A percentile compares a stretch with the other conserved stretches of the same genome.
Evolutionary conservation across 2,888 invertebrate species (phyloP).

Genomic region (Tribolium freemani): DNA sequence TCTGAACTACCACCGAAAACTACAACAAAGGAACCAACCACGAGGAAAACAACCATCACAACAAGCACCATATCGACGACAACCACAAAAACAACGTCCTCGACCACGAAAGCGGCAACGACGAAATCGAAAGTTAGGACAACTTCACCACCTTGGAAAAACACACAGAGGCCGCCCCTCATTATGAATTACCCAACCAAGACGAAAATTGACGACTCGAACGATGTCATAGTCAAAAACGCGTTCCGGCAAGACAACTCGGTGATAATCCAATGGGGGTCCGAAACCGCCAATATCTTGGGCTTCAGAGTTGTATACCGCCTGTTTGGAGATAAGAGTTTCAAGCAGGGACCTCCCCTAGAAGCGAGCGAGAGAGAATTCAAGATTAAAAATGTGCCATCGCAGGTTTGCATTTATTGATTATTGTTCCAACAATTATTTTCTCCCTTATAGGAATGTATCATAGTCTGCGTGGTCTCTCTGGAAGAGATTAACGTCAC

Average conservation of each 20-base stretch:
- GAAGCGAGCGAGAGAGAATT: slow-evolving; percentile 93
- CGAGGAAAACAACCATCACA: slow-evolving; percentile 54
- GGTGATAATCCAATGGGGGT: slow-evolving; percentile 93
- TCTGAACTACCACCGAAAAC: slow-evolving; percentile 52
- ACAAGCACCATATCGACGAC: slow-evolving; percentile 58
- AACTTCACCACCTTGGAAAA: slow-evolving; percentile 63
- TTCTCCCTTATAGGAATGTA: slow-evolving; percentile 80
- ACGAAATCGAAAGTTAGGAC: slow-evolving; percentile 58
- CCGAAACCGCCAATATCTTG: slow-evolving; percentile 87
- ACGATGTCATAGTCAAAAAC: slow-evolving; percentile 87
- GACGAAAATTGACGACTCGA: slow-evolving; percentile 74
- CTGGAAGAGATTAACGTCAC: slow-evolving; percentile 90
- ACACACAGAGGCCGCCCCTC: slow-evolving; percentile 77
- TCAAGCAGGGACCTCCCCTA: slow-evolving; percentile 91
- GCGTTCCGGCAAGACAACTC: slow-evolving; percentile 89
- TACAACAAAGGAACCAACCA: slow-evolving; percentile 59
- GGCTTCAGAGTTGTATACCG: slow-evolving; percentile 92
- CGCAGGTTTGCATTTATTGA: slow-evolving; percentile 74
- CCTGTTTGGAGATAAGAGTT: slow-evolving; percentile 89
- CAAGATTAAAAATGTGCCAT: slow-evolving; percentile 92
- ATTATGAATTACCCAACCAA: slow-evolving; percentile 79
- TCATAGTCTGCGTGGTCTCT: slow-evolving; percentile 93
- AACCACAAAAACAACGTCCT: slow-evolving; percentile 59
- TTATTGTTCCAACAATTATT: neutral
- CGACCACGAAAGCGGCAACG: slow-evolving; percentile 57